Evolutionary conservation across 1,140 invertebrate genomes (phyloP), one percentile per base, ranked within the genome.

Genomic region (Drosophila pectinifera): DNA sequence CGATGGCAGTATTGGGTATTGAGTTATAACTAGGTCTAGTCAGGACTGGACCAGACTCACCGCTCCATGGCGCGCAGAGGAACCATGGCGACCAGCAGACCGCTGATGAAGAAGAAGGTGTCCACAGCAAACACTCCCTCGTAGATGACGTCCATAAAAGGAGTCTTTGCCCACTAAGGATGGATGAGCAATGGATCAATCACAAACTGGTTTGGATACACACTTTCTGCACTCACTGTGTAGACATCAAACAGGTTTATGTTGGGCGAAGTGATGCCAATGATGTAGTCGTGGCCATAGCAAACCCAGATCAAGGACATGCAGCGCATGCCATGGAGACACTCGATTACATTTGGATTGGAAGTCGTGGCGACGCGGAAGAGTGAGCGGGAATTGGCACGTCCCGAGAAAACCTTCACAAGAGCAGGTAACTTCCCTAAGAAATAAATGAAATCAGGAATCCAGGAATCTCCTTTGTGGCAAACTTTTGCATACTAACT

Each of bases 31-130:
- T 16, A 13, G 14, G 18, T 22, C 7, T 20, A 3, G 4, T 5
- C 11, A 10, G 2, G 0, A 28, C 20, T 16, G 18, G 5, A 11
- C 1, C 2, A 22, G 49, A 95, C 94, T 84, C 93, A 93, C 86
- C 94, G 93, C 57, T 95, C 95, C 48, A 96, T 91, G 77, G 95
- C 94, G 18, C 94, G 92, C n/a, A 96, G 91, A 1, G 95, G 84
- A 22, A 95, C 93, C 69, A 94, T 93, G 67, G 93, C 93, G 74
- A 95, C 94, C 28, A 95, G 93, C 72, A 96, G 94, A 8, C 95
- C 95, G 82, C 95, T 95, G 2, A 96, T 82, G 56, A 95, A 93
- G 39, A 96, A 92, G 89, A 96, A 96, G 14, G 94, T 95, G 70
- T 96, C 95, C 5, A 96, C 95, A 5, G 95, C 89, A 3, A 96